Percentiles rank a stretch among this genome's conserved stretches.
phyloP scores from a whole-genome alignment of 2,113 vertebrate genomes.

The Bos javanicus region DNA sequence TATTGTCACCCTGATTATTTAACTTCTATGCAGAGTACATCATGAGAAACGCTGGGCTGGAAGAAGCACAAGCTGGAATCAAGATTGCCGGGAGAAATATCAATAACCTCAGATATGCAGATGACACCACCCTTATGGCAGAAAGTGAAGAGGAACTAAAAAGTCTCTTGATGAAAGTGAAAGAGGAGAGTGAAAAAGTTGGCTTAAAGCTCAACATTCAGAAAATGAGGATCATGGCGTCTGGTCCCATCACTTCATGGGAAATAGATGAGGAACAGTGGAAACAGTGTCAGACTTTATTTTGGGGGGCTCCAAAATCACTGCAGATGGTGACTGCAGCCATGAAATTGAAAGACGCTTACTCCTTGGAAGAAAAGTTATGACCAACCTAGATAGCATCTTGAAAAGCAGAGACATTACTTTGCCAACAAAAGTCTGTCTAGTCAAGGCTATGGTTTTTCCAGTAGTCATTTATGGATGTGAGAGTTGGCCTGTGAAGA shows the following conservation, averaged over 20 bases:
- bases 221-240: neutral
- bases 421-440: neutral
- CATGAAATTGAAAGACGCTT: neutral
- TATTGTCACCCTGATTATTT: neutral
- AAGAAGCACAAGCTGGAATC: neutral
- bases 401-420: neutral
- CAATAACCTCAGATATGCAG: neutral
- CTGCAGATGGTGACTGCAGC: neutral
- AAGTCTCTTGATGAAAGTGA: neutral
- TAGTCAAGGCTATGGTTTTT: neutral
- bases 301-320: neutral
- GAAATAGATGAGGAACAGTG: neutral
- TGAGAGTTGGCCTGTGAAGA: neutral
- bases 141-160: neutral
- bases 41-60: neutral
- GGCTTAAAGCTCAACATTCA: neutral
- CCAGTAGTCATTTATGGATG: neutral
- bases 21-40: neutral
- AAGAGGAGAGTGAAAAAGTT: neutral
- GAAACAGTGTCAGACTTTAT: neutral
- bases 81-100: neutral
- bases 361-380: neutral
- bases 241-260: neutral
- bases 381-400: neutral
- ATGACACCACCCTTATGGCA: neutral